These are phyloP conservation scores for Drosophila ezoana DNA, from an alignment of 2,888 invertebrate genomes.

Conservation along the genomic window DNA sequence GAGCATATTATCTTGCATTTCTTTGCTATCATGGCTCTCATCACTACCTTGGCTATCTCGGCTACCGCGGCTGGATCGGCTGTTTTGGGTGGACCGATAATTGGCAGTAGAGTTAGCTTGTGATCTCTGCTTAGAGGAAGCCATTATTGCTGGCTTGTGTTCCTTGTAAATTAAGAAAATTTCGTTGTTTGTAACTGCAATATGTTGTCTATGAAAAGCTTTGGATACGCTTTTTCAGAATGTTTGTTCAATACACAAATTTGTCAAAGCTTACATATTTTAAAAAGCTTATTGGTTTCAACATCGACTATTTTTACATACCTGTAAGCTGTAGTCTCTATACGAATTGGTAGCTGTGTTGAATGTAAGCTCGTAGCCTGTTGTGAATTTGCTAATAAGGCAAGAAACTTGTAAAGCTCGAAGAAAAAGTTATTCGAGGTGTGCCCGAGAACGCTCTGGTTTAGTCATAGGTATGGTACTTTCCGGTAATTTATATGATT, in stretches of 20 bases:
- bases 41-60: background rate
- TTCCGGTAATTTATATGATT: no score
- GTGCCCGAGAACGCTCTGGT: background rate
- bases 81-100: background rate
- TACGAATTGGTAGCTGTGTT: background rate
- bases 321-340: background rate
- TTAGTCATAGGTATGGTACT: background rate
- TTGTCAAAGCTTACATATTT: conserved; percentile 4
- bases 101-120: conserved; percentile 4
- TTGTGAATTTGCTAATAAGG: background rate
- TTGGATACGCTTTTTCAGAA: conserved; percentile 6
- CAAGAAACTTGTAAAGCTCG: conserved; percentile 1
- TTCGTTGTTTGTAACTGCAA: background rate
- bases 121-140: background rate
- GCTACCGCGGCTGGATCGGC: no score
- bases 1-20: background rate
- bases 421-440: background rate
- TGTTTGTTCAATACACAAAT: conserved; percentile 51
- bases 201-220: conserved; percentile 10
- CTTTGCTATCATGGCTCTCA: conserved; percentile 7
- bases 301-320: background rate
- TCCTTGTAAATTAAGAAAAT: background rate
- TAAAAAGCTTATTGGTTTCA: conserved; percentile 8
- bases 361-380: conserved; percentile 16
- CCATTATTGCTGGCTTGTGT: conserved; percentile 4